Percentiles rank a stretch among this genome's conserved stretches.
Evolutionary conservation across 2,888 invertebrate genomes (phyloP).

Genomic region (Siphonodentalium dalli): DNA sequence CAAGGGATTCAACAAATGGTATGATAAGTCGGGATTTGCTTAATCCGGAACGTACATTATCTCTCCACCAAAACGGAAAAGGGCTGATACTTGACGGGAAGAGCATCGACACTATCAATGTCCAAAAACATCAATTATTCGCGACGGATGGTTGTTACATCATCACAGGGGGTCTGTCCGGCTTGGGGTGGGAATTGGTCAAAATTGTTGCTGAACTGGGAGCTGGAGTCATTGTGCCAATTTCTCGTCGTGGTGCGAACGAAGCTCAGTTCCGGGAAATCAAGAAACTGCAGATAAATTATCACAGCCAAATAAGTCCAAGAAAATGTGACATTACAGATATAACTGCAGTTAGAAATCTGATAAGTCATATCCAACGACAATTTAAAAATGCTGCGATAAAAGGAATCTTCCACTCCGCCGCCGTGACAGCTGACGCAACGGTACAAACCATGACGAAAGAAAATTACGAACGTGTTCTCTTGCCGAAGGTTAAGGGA

Average conservation of each 20-base stretch:
- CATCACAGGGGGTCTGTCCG: conserved; percentile 39
- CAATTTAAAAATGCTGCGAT: conserved; percentile 13
- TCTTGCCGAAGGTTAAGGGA: conserved; percentile 33
- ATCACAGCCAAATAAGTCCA: conserved; percentile 25
- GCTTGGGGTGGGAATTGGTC: conserved; percentile 40
- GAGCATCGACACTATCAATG: background rate
- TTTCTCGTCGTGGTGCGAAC: conserved; percentile 25
- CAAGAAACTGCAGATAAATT: conserved; percentile 10
- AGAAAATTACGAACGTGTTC: conserved; percentile 15
- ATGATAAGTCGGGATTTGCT: no score
- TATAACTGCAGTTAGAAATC: conserved; percentile 21
- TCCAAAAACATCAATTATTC: conserved; percentile 7
- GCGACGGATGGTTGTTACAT: conserved; percentile 27
- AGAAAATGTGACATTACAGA: conserved; percentile 36
- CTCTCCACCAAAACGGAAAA: no score
- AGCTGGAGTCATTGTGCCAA: conserved; percentile 31
- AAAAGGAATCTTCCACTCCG: conserved; percentile 38
- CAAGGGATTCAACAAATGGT: no score
- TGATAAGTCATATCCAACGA: conserved; percentile 15
- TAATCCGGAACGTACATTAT: no score
- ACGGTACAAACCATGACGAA: conserved; percentile 21
- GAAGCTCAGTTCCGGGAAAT: conserved; percentile 23
- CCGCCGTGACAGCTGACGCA: conserved; percentile 31
- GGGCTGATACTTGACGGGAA: no score
- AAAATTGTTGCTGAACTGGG: conserved; percentile 27